Base-by-base conservation (phyloP, 2,888 invertebrate genomes). In the Anoncus sp. region DNA sequence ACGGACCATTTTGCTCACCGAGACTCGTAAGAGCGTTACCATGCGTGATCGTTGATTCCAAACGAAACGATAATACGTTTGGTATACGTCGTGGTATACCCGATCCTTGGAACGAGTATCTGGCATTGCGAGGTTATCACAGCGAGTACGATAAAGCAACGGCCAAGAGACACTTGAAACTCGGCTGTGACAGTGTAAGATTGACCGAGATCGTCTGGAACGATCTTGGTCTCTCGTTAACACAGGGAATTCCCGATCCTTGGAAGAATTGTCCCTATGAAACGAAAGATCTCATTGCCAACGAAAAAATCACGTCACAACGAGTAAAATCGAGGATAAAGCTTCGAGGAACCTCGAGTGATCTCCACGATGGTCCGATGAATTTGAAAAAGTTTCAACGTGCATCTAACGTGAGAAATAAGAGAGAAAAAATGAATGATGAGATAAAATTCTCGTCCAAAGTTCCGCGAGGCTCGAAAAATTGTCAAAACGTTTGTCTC, bases 161-260 rank as follows among this genome's bases (percentile, higher is more conserved):
- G 6, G 62, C 49, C 0, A 24, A 40, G n/a, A 74, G 55, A 1
- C 77, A 81, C 27, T 53, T 74, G 12, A 59, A 53, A n/a, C 40
- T 82, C 6, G 75, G 74, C 22, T 73, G 71, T 31, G 71, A 80
- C n/a, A 77, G 79, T 38, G 51, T 74, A 10, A 57, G 77, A 45
- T 27, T 83, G 9, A 85, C 84, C 7, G 77, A 83, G 6, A 77
- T 70, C 1, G 77, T 84, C 5, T 83, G 83, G 83, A 83, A 72
- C 12, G 43, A 79, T 5, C 72, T 82, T 9, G 82, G 84, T 14
- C 49, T 86, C 2, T 49, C 83, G 0, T 40, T 85, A 18, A 72
- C 80, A 1, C 86, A 86, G 62, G 86, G 86, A n/a, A 86, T 86
- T 53, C 86, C 86, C 1, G 84, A 86, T 77, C 85, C 86, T 45